Base-by-base conservation (phyloP, 2,113 vertebrate genomes). In the Siniperca chuatsi region DNA sequence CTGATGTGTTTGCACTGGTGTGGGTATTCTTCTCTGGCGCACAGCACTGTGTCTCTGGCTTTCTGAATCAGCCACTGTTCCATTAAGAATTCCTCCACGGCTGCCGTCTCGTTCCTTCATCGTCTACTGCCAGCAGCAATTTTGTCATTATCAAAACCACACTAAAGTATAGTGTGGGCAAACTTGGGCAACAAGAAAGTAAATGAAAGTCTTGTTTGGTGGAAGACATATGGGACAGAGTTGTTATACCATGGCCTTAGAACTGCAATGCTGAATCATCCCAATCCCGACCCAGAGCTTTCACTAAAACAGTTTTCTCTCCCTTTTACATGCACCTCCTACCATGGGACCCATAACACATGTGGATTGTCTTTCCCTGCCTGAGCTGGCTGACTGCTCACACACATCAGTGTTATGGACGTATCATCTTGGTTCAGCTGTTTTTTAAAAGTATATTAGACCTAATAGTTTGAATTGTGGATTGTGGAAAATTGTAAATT, bases 121-220 rank as follows among this genome's bases (percentile, higher is more conserved):
- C 72, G 25, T 81, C 82, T 80, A 23, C 79, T 52, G 77, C 58
- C 82, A 57, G 25, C 58, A 79, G 85, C 82, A 87, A 83, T 87
- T 81, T 74, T 75, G 77, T 65, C 80, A 86, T 89, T 86, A 86
- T 79, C 46, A 60, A 85, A 89, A 82, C 85, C 85, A 82, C 85
- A 82, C 62, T 2, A 87, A 81, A 81, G 82, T 69, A 40, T 20
- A 83, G 62, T 81, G 81, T 61, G 79, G 84, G 81, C 64, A 82
- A 82, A 73, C 35, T 81, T 69, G 75, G 65, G 73, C 78, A 68
- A 82, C 60, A 78, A 69, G 11, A 87, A 35, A 73, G 66, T 75
- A 62, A 86, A 79, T 46, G 70, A 87, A 50, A 75, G 57, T 77
- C 74, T 75, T 81, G 65, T 76, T 86, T 76, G 52, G 72, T 64